Evolutionary conservation across 2,113 vertebrate genomes (phyloP).

Genomic region (Carassius auratus): DNA sequence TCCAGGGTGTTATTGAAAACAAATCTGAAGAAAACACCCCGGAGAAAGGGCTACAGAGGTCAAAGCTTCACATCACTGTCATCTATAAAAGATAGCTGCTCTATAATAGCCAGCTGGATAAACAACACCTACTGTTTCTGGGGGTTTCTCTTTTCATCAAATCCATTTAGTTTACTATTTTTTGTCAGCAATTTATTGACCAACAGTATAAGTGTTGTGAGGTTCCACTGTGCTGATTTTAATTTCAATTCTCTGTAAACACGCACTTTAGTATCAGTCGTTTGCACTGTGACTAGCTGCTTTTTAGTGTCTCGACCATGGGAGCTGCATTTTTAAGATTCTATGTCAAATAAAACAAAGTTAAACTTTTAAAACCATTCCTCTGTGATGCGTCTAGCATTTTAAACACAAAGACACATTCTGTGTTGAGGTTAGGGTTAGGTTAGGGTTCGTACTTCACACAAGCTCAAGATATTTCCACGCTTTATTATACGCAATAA

Average conservation of each 20-base stretch:
- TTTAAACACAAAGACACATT: neutral
- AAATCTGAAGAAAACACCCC: slow-evolving; percentile 37
- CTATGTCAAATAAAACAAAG: neutral
- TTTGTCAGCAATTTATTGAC: neutral
- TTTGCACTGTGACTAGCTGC: too few relatives aligned
- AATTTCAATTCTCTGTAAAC: neutral
- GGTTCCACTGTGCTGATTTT: neutral
- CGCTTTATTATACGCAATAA: too few relatives aligned
- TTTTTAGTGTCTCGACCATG: too few relatives aligned
- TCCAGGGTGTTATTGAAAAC: slow-evolving; percentile 41
- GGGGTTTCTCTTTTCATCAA: slow-evolving; percentile 4
- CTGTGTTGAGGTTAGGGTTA: neutral
- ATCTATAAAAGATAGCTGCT: neutral
- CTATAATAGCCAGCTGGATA: slow-evolving; percentile 8
- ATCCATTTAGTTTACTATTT: neutral
- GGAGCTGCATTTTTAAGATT: neutral
- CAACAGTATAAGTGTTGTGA: neutral
- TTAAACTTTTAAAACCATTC: neutral
- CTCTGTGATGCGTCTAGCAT: neutral
- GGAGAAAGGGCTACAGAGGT: slow-evolving; percentile 22
- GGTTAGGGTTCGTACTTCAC: too few relatives aligned
- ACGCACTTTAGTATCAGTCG: too few relatives aligned
- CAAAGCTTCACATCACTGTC: slow-evolving; percentile 10
- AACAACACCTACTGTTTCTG: neutral
- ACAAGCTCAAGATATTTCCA: too few relatives aligned